phyloP scores from a whole-genome alignment of 2,113 vertebrate species.

The Heteronetta atricapilla region DNA sequence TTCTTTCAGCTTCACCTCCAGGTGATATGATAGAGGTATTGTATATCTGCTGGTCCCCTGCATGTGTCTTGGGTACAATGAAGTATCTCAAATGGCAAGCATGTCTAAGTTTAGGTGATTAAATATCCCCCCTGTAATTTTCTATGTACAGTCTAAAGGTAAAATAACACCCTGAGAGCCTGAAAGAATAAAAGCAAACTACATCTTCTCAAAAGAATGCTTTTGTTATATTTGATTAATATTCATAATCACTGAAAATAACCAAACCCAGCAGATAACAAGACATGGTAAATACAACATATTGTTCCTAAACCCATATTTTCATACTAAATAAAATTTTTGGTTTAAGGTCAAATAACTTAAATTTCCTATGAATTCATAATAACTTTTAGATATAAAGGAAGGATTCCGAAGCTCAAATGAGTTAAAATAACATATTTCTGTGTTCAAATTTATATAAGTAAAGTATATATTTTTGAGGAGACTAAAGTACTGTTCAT shows the following conservation, averaged over 20 bases:
- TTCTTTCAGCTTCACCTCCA: not conserved
- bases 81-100: not conserved
- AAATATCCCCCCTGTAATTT: not conserved
- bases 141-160: not conserved
- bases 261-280: not conserved
- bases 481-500: not conserved
- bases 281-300: not conserved
- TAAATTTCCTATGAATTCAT: not conserved
- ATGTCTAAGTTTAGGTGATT: not conserved
- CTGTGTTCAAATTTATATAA: not conserved
- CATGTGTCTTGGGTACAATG: not conserved
- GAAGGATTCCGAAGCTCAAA: not conserved
- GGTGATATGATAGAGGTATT: too few relatives aligned
- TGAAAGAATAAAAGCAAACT: not conserved
- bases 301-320: not conserved
- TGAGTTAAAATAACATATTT: not conserved
- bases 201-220: not conserved
- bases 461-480: not conserved
- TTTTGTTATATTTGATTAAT: not conserved
- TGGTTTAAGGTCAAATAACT: not conserved
- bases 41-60: not conserved
- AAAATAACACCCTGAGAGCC: not conserved
- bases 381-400: not conserved
- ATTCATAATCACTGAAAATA: not conserved
- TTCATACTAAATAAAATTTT: not conserved